Conservation (phyloP, 2,113 vertebrate species). For the Seriola aureovittata region DNA sequence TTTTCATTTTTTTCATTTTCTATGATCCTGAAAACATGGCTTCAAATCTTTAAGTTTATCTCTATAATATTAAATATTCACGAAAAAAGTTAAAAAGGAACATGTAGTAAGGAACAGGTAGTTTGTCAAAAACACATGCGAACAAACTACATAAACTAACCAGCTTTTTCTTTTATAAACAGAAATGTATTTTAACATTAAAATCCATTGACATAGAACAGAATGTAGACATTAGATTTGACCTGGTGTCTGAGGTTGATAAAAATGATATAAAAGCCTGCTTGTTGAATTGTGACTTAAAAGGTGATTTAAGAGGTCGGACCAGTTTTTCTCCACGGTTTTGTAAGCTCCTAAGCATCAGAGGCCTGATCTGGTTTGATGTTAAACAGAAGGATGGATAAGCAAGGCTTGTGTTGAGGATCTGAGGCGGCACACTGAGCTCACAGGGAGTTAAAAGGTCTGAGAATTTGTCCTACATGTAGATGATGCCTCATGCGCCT, state of each 20-base stretch:
- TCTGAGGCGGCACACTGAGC: neutral
- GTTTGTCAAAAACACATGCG: neutral
- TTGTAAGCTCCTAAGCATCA: neutral
- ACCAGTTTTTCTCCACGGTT: neutral
- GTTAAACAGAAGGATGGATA: neutral
- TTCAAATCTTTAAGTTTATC: neutral
- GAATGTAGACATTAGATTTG: too few species aligned
- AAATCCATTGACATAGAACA: too few species aligned
- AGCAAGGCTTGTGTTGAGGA: neutral
- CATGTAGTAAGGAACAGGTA: neutral
- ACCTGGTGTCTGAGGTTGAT: too few species aligned
- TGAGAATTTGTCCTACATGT: constrained; percentile 25
- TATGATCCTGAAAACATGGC: neutral
- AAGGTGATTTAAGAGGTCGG: neutral
- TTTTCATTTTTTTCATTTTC: too few species aligned
- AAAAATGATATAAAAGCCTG: neutral
- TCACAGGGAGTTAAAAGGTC: constrained; percentile 9
- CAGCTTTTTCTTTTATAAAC: neutral
- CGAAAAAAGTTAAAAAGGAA: neutral
- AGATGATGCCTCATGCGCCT: constrained; percentile 29
- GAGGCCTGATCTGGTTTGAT: neutral
- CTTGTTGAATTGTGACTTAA: neutral
- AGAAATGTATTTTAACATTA: neutral
- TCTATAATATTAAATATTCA: neutral
- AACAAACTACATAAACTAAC: neutral